A percentile compares a stretch with the other conserved stretches of the same genome.
phyloP scores from a whole-genome alignment of 2,797 vertebrate species.

The Cossypha niveicapilla region DNA sequence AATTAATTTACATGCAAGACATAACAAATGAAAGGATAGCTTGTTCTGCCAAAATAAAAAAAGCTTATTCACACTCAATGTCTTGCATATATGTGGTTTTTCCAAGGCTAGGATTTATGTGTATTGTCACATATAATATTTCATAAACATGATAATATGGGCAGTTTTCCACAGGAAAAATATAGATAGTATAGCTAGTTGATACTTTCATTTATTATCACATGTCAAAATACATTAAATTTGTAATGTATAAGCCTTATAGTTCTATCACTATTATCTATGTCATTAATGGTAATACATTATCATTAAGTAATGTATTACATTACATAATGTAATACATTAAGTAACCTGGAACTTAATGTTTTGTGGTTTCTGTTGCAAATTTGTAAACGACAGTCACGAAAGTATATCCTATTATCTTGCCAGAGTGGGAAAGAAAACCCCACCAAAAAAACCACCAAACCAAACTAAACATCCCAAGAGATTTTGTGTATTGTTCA shows the following conservation, averaged over 20 bases:
- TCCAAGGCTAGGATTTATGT: slow-evolving; percentile 5
- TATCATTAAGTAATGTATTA: not conserved
- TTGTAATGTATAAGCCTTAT: not conserved
- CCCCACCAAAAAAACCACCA: not conserved
- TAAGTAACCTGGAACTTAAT: not conserved
- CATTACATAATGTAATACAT: no score
- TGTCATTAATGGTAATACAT: not conserved
- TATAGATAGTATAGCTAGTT: not conserved
- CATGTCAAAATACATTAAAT: not conserved
- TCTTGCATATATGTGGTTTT: not conserved
- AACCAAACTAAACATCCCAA: not conserved
- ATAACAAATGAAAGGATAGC: slow-evolving; percentile 6
- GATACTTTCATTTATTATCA: not conserved
- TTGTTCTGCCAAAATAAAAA: slow-evolving; percentile 7
- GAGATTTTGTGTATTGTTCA: not conserved
- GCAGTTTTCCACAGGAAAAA: not conserved
- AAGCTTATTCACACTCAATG: not conserved
- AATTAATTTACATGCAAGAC: slow-evolving; percentile 12
- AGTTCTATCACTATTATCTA: not conserved
- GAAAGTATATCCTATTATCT: not conserved
- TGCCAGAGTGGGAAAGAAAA: not conserved
- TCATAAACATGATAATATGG: not conserved
- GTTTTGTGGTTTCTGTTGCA: not conserved
- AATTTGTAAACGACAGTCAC: not conserved
- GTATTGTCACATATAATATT: not conserved